These are phyloP conservation scores for Pipa parva DNA, from an alignment of 2,113 vertebrate species.

Conservation along the genomic window DNA sequence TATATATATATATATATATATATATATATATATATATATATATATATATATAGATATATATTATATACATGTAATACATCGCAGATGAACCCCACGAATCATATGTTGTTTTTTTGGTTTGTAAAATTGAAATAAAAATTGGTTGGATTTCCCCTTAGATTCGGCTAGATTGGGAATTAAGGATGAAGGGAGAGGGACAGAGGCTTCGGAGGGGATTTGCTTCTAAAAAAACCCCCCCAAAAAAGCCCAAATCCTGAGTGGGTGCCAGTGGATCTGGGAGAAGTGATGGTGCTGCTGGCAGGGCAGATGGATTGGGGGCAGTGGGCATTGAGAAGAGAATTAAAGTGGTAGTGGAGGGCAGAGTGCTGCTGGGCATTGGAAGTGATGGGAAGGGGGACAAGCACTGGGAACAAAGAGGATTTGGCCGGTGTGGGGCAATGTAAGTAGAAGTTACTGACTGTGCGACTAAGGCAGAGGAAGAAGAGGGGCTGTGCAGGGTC, in stretches of 20 bases:
- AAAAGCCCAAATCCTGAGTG: constrained; percentile 23
- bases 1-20: neutral
- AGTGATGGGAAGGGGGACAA: too few relatives aligned
- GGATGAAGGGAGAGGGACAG: constrained; percentile 1
- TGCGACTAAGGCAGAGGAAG: too few relatives aligned
- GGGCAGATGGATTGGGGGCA: constrained; percentile 29
- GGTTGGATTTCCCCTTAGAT: neutral
- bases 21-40: neutral
- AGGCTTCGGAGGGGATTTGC: neutral
- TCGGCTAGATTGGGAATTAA: constrained; percentile 31
- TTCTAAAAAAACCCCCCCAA: too few relatives aligned
- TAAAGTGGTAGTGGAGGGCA: too few relatives aligned
- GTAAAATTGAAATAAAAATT: too few relatives aligned
- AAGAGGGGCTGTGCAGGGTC: too few relatives aligned
- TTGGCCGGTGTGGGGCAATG: too few relatives aligned
- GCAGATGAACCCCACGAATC: too few relatives aligned
- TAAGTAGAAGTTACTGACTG: too few relatives aligned
- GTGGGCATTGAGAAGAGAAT: neutral
- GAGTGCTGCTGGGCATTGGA: too few relatives aligned
- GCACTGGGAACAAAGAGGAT: too few relatives aligned
- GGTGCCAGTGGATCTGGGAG: neutral
- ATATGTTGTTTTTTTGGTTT: too few relatives aligned
- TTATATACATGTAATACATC: neutral
- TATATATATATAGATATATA: neutral
- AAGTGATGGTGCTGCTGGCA: constrained; percentile 41